Evolutionary conservation across 2,888 invertebrate species (phyloP), one percentile per base, ranked within the genome.

Genomic region (Troides oblongomaculatus): DNA sequence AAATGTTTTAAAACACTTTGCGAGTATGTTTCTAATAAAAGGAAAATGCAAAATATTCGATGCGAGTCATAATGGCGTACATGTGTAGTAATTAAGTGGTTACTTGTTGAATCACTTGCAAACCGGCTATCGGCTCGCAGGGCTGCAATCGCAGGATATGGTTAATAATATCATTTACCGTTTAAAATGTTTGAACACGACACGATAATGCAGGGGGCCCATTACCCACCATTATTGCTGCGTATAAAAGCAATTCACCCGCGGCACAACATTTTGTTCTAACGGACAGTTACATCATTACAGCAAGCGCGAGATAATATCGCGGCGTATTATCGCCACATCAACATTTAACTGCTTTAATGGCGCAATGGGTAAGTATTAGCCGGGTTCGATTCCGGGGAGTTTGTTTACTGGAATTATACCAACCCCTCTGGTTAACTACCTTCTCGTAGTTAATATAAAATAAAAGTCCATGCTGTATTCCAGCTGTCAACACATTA

Each of bases 241-340:
- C 72, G 79, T 77, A 80, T 81, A 80, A 84, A 82, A 75, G 81
- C 80, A 84, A 85, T 81, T 84, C 79, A 77, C 75, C 73, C 72
- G 77, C 75, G 77, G 76, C 76, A 82, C 80, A 78, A 60, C 65
- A 62, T 79, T 78, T 77, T 68, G 76, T 77, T 81, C 78, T 80
- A 80, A 79, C 79, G 76, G 78, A 78, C 81, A 82, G 81, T 82
- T 84, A 80, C 81, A 77, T 80, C 80, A 82, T 83, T 82, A 80
- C 71, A 73, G 66, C 64, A 74, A 72, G 76, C 80, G 81, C 77
- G 81, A 80, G 81, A 82, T 81, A 79, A 79, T 81, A 72, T 72
- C 72, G 74, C 74, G 75, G 46, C 5, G 75, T 75, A 79, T 79
- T 80, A 78, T 74, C 75, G 75, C 71, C 69, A 64, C 67, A 69